These are phyloP conservation scores for Enoplosus armatus DNA, from an alignment of 2,797 vertebrate species.

Conservation along the genomic window DNA sequence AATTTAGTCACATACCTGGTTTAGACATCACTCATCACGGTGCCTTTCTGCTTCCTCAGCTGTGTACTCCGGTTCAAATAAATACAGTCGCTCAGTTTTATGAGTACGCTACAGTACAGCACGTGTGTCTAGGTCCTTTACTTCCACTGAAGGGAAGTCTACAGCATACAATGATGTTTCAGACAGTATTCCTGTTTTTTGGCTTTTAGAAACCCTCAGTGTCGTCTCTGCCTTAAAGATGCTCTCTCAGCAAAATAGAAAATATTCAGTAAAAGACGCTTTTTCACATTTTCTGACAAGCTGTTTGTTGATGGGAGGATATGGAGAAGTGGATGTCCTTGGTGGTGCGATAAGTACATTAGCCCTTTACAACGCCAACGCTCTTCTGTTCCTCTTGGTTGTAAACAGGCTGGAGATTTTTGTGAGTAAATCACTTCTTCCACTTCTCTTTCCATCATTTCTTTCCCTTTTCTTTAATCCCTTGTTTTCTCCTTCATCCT, in stretches of 20 bases:
- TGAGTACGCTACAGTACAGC: no score
- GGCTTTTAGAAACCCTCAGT: not conserved
- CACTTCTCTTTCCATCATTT: not conserved
- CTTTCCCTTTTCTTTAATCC: not conserved
- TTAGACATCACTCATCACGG: no score
- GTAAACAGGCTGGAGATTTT: conserved; percentile 6
- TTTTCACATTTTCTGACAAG: not conserved
- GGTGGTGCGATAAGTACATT: conserved; percentile 27
- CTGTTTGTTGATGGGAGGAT: not conserved
- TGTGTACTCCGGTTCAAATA: no score
- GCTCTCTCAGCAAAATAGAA: not conserved
- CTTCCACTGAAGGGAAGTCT: no score
- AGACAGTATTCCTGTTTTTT: not conserved
- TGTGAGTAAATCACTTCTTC: not conserved
- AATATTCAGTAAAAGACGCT: conserved; percentile 17
- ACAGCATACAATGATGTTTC: no score
- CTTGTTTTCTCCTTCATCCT: not conserved
- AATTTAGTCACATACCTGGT: no score
- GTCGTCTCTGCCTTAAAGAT: not conserved
- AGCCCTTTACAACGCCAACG: conserved; percentile 14
- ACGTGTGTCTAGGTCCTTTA: no score
- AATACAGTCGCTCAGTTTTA: no score
- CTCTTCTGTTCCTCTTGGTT: not conserved
- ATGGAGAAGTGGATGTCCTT: conserved; percentile 33
- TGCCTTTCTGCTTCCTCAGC: no score